Base-by-base conservation (phyloP, 2,888 invertebrate genomes). In the Mesorhabditis sp. region DNA sequence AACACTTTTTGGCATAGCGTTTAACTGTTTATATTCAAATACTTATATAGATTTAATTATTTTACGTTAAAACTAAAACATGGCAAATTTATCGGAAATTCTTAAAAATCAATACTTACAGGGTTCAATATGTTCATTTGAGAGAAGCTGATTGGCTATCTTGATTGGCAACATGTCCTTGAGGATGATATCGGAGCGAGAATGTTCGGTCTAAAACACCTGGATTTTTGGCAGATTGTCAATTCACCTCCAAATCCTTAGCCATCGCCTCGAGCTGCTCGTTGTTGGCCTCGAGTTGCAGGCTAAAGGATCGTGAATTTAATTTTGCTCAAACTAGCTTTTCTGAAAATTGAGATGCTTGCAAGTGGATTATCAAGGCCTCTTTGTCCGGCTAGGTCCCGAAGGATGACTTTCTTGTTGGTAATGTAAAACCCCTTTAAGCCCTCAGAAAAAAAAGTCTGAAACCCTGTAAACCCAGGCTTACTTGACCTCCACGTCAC, bases 221-320 rank as follows among this genome's bases (percentile, higher is more conserved):
- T 50, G 50, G 13, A 50, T 6, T 13, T 50, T 6, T 50, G 6
- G 50, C 50, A 50, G 13, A 13, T 13, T 50, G 13, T 80, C 58
- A 76, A 76, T 62, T 86, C 86, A 80, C 70, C 58, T 82, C 82
- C 42, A 82, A 63, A 67, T 85, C 85, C n/a, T 70, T 72, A 0
- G 86, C 81, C 68, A 85, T 79, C 64, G 76, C 74, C 73, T 86
- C 85, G 64, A 87, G 72, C 67, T 85, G 85, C n/a, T 83, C 86
- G 62, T 86, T 87, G 68, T 85, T 85, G 42, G 86, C 86, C 69
- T 87, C 86, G 10, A 86, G 76, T 76, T 86, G 86, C 62, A 86
- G 79, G 70, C 86, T 86, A 68, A n/a, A 80, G 70, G n/a, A n/a
- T n/a, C n/a, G n/a, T n/a, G n/a, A n/a, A n/a, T n/a, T n/a, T n/a